phyloP scores from a whole-genome alignment of 2,113 vertebrate species.

The Triplophysa tibetana region DNA sequence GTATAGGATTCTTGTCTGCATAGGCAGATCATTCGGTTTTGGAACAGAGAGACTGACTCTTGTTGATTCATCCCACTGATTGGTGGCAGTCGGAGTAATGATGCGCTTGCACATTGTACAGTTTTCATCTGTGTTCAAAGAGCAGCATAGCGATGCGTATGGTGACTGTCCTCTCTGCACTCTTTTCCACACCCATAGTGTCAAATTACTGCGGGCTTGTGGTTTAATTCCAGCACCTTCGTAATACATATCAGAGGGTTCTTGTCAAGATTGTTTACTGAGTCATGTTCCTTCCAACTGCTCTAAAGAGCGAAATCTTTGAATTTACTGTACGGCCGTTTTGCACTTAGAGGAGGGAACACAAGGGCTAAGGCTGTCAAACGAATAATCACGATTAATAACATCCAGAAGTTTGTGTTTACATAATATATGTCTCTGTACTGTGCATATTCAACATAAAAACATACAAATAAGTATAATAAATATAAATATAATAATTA shows the following conservation, averaged over 20 bases:
- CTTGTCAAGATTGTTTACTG: constrained; percentile 1
- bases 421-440: too few relatives aligned
- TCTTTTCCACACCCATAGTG: constrained; percentile 1
- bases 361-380: too few relatives aligned
- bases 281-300: neutral
- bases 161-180: neutral
- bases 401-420: too few relatives aligned
- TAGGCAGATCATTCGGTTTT: too few relatives aligned
- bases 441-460: too few relatives aligned
- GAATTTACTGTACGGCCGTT: neutral
- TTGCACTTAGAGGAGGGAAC: too few relatives aligned
- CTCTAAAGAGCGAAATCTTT: neutral
- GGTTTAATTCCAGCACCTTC: constrained; percentile 2
- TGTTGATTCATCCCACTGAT: too few relatives aligned
- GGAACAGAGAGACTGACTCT: too few relatives aligned
- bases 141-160: neutral
- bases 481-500: too few relatives aligned
- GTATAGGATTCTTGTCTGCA: neutral
- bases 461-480: too few relatives aligned
- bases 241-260: neutral
- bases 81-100: neutral
- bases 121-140: neutral
- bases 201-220: neutral
- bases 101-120: constrained; percentile 4
- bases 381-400: too few relatives aligned